Base-by-base conservation (phyloP, 2,113 vertebrate genomes). In the Chionodraco myersi region DNA sequence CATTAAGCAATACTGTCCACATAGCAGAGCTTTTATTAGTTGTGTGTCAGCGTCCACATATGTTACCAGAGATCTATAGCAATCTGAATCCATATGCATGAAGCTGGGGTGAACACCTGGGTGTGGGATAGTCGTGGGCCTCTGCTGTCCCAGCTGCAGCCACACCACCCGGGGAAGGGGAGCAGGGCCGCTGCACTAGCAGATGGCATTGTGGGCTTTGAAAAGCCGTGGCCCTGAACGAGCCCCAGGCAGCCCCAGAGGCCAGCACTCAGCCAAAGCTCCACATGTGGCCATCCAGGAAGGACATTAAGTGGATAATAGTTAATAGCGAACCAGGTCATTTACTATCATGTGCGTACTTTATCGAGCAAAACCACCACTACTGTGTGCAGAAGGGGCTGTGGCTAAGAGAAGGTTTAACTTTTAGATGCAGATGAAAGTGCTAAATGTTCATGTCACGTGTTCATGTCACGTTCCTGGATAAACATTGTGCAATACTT, bases 251-350 rank as follows among this genome's bases (percentile, higher is more conserved):
- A 88, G 82, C 92, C 91, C 90, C 90, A 86, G 82, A 91, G 91
- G 91, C 89, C 86, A 58, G 64, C 75, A 68, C 83, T 64, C 79
- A 87, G 91, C 89, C 91, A 88, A 66, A 85, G 77, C 91, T 85
- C 78, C 89, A 90, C 91, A 91, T 92, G 91, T 88, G 92, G 89
- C 83, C 84, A 87, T 84, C 90, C 90, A 92, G 88, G 82, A 88
- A 89, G 86, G 91, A 92, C 92, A 94, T 94, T 92, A 95, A 92
- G 91, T 92, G 83, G 92, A 85, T 94, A 93, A 94, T 92, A 90
- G 92, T 95, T 95, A 96, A 95, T 95, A 88, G 90, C 90, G 86
- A 94, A 95, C 95, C 93, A 94, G 93, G 90, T 93, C 89, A 95
- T 95, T 94, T 95, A 92, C 90, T 87, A 94, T 95, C 93, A 94